phyloP scores from a whole-genome alignment of 2,888 invertebrate species.

The Sphinx pinastri region DNA sequence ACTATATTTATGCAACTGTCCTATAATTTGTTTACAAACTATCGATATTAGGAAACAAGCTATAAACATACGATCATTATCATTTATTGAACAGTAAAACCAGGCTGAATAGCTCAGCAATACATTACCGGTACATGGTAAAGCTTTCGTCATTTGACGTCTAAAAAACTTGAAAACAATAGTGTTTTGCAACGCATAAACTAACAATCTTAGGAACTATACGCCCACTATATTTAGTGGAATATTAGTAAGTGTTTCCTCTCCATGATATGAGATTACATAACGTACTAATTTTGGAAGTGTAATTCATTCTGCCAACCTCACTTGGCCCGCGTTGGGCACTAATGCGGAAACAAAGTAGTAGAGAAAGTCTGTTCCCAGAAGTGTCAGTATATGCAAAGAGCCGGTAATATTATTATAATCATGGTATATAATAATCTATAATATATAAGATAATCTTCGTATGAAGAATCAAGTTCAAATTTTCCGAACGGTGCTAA shows the following conservation, averaged over 20 bases:
- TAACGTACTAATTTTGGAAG: no score
- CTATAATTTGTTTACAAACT: constrained; percentile 31
- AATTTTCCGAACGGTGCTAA: constrained; percentile 3
- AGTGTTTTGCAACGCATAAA: background rate
- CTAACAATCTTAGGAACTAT: background rate
- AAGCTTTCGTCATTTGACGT: constrained; percentile 10
- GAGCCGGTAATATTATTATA: no score
- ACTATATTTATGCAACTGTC: constrained; percentile 35
- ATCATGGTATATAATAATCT: no score
- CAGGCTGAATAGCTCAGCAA: background rate
- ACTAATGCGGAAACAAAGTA: no score
- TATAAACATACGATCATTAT: constrained; percentile 27
- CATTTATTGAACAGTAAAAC: constrained; percentile 23
- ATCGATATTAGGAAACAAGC: constrained; percentile 28
- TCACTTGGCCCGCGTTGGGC: no score
- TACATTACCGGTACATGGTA: constrained; percentile 15
- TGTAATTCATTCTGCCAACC: no score
- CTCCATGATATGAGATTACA: background rate
- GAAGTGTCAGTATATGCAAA: no score
- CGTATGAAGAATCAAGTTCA: background rate
- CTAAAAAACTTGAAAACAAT: constrained; percentile 7
- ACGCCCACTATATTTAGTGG: background rate
- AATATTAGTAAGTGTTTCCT: background rate
- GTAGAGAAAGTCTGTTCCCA: no score
- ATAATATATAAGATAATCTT: no score